Conservation (phyloP, 30 jellyfish, hydroid and myxozoan species). For the Clytia hemisphaerica region DNA sequence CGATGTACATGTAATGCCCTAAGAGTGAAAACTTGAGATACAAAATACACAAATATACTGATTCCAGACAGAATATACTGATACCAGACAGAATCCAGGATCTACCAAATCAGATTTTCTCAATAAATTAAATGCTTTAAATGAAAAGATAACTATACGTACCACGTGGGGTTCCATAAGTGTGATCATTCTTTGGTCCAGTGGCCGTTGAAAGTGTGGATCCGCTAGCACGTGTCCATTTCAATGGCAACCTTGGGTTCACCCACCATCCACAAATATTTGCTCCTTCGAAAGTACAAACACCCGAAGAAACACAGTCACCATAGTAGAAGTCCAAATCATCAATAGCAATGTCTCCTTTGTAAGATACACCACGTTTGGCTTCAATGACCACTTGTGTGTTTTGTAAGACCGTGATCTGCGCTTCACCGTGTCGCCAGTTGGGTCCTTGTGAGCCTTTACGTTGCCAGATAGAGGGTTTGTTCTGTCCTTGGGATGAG, state of each 20-base stretch:
- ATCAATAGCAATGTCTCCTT: constrained; percentile 96
- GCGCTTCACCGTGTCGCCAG: constrained; percentile 92
- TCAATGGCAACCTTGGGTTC: constrained; percentile 53
- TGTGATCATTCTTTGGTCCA: constrained; percentile 90
- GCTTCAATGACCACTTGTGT: constrained; percentile 92
- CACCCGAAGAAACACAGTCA: constrained; percentile 76
- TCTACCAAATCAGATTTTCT: too few species aligned
- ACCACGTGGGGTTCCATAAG: constrained; percentile 89
- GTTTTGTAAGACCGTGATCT: constrained; percentile 46
- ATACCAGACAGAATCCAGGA: neutral
- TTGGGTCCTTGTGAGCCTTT: constrained; percentile 87
- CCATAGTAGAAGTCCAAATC: constrained; percentile 82
- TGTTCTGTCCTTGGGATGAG: constrained; percentile 31
- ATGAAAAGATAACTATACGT: neutral
- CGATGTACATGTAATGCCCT: constrained; percentile 93
- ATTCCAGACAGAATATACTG: neutral
- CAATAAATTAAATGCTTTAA: too few species aligned
- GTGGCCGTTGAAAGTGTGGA: constrained; percentile 65
- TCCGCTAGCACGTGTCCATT: constrained; percentile 83
- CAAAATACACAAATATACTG: neutral
- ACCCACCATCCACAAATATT: constrained; percentile 75
- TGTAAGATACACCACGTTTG: constrained; percentile 64
- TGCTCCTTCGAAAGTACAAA: constrained; percentile 90
- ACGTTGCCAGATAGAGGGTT: constrained; percentile 74
- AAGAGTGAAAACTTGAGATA: neutral